A percentile compares a stretch with the other conserved stretches of the same genome.
phyloP scores from a whole-genome alignment of 2,797 vertebrate species.

The Rhinichthys osculus region DNA sequence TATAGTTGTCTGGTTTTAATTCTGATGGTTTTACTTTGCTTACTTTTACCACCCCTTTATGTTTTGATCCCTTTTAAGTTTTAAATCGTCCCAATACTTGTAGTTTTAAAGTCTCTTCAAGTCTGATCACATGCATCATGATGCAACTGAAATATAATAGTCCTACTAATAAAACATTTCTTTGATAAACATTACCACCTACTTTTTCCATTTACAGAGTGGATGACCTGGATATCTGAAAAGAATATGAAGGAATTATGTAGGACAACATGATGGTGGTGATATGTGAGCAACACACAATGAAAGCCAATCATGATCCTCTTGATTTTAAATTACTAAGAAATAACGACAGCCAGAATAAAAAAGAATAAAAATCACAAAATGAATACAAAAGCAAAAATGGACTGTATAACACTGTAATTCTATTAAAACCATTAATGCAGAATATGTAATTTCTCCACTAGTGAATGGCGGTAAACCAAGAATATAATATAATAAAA shows the following conservation, averaged over 20 bases:
- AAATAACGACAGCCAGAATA: background rate
- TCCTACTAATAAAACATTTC: background rate
- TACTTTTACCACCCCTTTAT: too few relatives aligned
- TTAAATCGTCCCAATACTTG: background rate
- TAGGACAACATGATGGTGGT: conserved; percentile 12
- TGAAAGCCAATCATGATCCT: background rate
- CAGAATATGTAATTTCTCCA: background rate
- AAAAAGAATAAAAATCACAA: background rate
- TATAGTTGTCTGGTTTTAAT: background rate
- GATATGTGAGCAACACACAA: background rate
- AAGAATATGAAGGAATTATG: conserved; percentile 58
- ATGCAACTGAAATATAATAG: background rate
- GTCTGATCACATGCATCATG: background rate
- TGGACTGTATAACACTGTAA: background rate
- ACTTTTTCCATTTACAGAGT: conserved; percentile 76
- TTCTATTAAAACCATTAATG: background rate
- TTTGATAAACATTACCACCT: conserved; percentile 60
- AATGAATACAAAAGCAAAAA: background rate
- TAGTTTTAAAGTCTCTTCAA: background rate
- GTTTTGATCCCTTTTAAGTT: background rate
- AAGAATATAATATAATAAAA: too few relatives aligned
- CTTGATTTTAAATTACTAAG: background rate
- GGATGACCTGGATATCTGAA: conserved; percentile 72
- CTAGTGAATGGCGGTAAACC: too few relatives aligned
- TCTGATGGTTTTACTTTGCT: background rate